Evolutionary conservation across 2,888 invertebrate species (phyloP), one percentile per base, ranked within the genome.

Genomic region (Dryobota labecula): DNA sequence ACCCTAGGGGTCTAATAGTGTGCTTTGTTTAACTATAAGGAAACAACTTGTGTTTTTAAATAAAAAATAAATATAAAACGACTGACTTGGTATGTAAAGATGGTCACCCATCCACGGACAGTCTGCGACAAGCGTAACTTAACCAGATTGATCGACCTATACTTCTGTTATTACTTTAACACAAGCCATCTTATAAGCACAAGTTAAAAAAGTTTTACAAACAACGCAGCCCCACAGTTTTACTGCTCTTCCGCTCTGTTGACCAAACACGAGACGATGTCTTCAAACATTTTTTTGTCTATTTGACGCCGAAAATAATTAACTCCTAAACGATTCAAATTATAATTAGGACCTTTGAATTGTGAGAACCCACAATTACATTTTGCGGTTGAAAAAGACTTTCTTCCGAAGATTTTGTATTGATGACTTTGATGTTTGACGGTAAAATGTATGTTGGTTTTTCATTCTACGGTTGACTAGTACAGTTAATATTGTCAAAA

Each of bases 291-390:
- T 93, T 94, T 94, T 92, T 92, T 89, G 87, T 92, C 92, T 93
- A 92, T 94, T 93, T 91, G 90, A 93, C 92, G 90, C 92, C 93
- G 93, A 95, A 94, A 95, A 95, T 95, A 95, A 95, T 95, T 94
- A 92, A 92, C 93, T 93, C 89, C 87, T 94, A 95, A 95, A 94
- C 95, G 94, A 92, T 95, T 95, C 93, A 94, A 93, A 95, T 95
- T 95, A 95, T 95, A 95, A 95, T 95, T 95, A 94, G 95, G 91
- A 88, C 86, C 87, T 94, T 94, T 93, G 91, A 91, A 92, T 90
- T 87, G 89, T 86, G 84, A 85, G 85, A 87, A 86, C 82, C 73
- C 62, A 84, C 88, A 82, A 74, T 74, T 82, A 78, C 49, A 24
- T 56, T 58, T 70, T 86, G 72, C 83, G 41, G 64, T 41, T 9